Percentiles rank a stretch among this genome's conserved stretches.
Conservation (phyloP, 1,140 invertebrate species). For the Seison nebaliae region DNA sequence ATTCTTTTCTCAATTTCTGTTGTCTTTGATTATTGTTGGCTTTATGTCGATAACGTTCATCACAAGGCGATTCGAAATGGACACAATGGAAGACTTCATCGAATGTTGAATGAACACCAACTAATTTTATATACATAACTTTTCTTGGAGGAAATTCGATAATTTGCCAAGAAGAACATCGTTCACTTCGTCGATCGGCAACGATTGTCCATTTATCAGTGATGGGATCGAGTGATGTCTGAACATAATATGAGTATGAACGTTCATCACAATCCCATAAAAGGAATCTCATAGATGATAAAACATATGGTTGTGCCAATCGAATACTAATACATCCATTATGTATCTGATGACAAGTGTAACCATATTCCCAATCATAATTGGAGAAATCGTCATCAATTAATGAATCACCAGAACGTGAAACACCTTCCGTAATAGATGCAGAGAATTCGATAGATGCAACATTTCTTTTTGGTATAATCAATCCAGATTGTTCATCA, state of each 20-base stretch:
- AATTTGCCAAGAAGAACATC: slow-evolving; percentile 56
- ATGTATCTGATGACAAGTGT: slow-evolving; percentile 89
- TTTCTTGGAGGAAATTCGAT: slow-evolving; percentile 50
- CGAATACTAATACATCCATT: slow-evolving; percentile 75
- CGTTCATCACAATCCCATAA: slow-evolving; percentile 94
- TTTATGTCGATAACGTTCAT: no score
- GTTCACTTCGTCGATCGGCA: slow-evolving; percentile 41
- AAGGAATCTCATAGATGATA: slow-evolving; percentile 60
- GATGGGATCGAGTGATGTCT: slow-evolving; percentile 53
- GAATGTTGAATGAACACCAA: slow-evolving; percentile 76
- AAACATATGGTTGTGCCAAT: slow-evolving; percentile 73
- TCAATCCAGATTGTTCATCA: slow-evolving; percentile 32
- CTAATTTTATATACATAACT: slow-evolving; percentile 70
- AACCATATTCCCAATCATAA: slow-evolving; percentile 94
- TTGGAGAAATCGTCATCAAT: slow-evolving; percentile 71
- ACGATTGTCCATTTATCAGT: slow-evolving; percentile 60
- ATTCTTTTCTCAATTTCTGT: no score
- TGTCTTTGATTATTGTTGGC: no score
- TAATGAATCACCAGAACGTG: slow-evolving; percentile 64
- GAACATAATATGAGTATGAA: slow-evolving; percentile 75
- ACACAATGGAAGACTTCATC: slow-evolving; percentile 91
- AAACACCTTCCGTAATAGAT: slow-evolving; percentile 70
- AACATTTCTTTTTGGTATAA: slow-evolving; percentile 40
- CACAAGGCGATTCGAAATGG: slow-evolving; percentile 64
- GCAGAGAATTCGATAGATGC: slow-evolving; percentile 62